Base-by-base conservation (phyloP, 2,888 invertebrate species). In the Zaprionus lineosus region DNA sequence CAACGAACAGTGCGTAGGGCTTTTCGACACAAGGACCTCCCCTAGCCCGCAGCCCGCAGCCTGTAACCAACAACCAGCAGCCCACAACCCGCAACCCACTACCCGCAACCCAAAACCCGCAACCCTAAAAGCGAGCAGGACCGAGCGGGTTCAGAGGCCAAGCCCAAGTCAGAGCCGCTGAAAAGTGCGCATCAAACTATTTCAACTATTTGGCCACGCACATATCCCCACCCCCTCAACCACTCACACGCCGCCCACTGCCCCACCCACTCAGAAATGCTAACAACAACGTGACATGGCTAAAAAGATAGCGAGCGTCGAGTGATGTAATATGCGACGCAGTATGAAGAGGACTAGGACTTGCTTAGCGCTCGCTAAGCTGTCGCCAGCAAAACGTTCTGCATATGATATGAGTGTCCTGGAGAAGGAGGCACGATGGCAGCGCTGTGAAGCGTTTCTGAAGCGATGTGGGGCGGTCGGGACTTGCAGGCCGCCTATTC, bases 101-200 rank as follows among this genome's bases (percentile, higher is more conserved):
- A 19, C 3, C 19, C 5, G 3, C 19, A 19, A 19, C 19, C 19
- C 19, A 19, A 19, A 19, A n/a, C n/a, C n/a, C n/a, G n/a, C n/a
- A n/a, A n/a, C n/a, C n/a, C n/a, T n/a, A n/a, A n/a, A n/a, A n/a
- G n/a, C n/a, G n/a, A n/a, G 28, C 21, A 5, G 40, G 46, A 16
- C 18, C 3, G 11, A 39, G 39, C 11, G 28, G 47, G 71, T 57
- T 71, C 65, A 81, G 61, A 68, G 81, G 74, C 72, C 82, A 77
- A 77, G 60, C 74, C 81, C 77, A 59, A 71, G 64, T 47, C 57
- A 60, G 50, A 69, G 65, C 63, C 74, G 81, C 77, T 77, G 74
- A 83, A 83, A 81, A 81, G 81, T 83, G 81, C 81, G 81, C 81
- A 81, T 83, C 78, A 81, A 75, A 83, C 84, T 83, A 81, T 81